Evolutionary conservation across 2,797 vertebrate genomes (phyloP).

Genomic region (Toxotes lorentzi): DNA sequence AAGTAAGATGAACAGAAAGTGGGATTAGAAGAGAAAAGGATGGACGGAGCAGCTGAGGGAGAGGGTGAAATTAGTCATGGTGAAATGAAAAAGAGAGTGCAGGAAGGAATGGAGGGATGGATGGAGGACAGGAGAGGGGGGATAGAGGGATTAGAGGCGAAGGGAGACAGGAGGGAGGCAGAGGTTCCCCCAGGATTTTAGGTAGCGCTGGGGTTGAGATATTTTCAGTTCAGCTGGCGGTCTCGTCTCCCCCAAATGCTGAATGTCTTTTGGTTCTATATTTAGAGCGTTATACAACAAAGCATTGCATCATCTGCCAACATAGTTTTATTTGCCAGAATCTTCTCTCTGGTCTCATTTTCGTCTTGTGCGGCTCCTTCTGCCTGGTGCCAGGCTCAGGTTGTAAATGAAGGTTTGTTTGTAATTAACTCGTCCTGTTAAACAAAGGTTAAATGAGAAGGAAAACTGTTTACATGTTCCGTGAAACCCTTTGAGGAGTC

Average conservation of each 20-base stretch:
- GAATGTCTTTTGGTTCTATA: constrained; percentile 59
- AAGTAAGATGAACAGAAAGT: constrained; percentile 8
- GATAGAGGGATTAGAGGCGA: constrained; percentile 28
- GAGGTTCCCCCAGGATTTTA: constrained; percentile 51
- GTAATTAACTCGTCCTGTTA: constrained; percentile 29
- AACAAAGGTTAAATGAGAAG: constrained; percentile 23
- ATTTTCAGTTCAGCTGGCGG: constrained; percentile 52
- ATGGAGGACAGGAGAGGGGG: neutral
- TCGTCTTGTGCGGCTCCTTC: neutral
- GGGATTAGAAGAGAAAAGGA: constrained; percentile 38
- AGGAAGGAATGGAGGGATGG: neutral
- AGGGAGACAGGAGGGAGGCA: constrained; percentile 9
- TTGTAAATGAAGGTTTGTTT: constrained; percentile 21
- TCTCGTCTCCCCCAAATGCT: constrained; percentile 60
- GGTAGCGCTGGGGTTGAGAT: constrained; percentile 49
- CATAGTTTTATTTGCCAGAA: constrained; percentile 34
- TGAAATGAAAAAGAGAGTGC: constrained; percentile 31
- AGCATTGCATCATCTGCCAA: constrained; percentile 67
- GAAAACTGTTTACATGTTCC: constrained; percentile 1
- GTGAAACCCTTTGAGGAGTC: no score
- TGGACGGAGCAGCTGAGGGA: constrained; percentile 2
- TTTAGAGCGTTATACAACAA: constrained; percentile 77
- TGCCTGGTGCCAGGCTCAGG: neutral
- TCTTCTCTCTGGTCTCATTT: constrained; percentile 9
- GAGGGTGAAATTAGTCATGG: constrained; percentile 42